Evolutionary conservation across 2,888 invertebrate species (phyloP).

Genomic region (Caenorhabditis sp.): DNA sequence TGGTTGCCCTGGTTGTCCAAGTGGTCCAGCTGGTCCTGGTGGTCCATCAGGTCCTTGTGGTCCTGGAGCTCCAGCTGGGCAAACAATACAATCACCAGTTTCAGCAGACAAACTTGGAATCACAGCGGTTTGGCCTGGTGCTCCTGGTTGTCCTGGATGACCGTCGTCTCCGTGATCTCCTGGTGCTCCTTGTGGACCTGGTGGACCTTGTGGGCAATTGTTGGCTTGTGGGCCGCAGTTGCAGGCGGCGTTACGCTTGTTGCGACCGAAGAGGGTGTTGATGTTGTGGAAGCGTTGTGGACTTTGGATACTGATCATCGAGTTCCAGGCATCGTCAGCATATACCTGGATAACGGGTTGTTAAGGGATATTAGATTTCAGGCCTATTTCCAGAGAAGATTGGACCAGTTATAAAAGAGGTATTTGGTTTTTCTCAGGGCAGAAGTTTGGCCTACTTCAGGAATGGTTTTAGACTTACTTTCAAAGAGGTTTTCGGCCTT

Average conservation of each 20-base stretch:
- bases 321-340: background rate
- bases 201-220: conserved; percentile 46
- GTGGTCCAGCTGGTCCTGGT: conserved; percentile 36
- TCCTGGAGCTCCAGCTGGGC: conserved; percentile 39
- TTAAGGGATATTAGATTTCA: background rate
- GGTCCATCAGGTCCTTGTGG: conserved; percentile 35
- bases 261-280: background rate
- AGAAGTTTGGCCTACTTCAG: too few species aligned
- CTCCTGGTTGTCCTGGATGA: conserved; percentile 22
- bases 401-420: too few species aligned
- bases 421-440: too few species aligned
- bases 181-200: conserved; percentile 46
- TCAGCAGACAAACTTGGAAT: conserved; percentile 18
- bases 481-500: too few species aligned
- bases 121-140: conserved; percentile 28
- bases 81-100: conserved; percentile 26
- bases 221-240: conserved; percentile 38
- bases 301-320: background rate
- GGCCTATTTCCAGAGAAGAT: too few species aligned
- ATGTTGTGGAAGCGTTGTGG: background rate
- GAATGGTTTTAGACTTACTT: too few species aligned
- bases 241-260: conserved; percentile 27
- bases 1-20: conserved; percentile 34
- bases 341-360: background rate
- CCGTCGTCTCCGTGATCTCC: conserved; percentile 25